Base-by-base conservation (phyloP, 2,888 invertebrate species). In the Hoplodrina blanda region DNA sequence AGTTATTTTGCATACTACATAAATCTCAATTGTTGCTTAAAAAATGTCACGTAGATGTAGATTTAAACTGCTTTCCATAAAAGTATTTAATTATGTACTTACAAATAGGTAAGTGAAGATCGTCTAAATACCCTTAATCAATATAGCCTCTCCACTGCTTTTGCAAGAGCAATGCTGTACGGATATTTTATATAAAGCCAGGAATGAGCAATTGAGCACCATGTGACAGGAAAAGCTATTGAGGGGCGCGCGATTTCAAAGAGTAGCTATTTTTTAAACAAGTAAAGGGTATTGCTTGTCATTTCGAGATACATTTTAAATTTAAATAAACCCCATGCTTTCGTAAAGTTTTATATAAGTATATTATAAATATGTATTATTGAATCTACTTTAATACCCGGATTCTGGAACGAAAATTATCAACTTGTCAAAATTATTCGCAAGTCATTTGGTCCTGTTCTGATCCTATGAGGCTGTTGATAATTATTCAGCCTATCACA, bases 261-360 rank as follows among this genome's bases (percentile, higher is more conserved):
- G 19, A 19, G 5, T 13, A 17, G 15, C 15, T 25, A 20, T n/a
- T 37, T n/a, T 37, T 15, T 7, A 37, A 41, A 64, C 46, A 7
- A 13, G 37, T 50, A 33, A 0, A 20, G 30, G 1, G 19, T 15
- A 20, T 49, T 6, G 13, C 19, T 13, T 33, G 7, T 65, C 6
- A 44, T 57, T 59, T 11, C 11, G 2, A 41, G 41, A 13, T 41
- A 41, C 1, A 57, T 15, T 19, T 19, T 19, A 33, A 20, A 41
- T 41, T 41, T 20, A 17, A 50, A 46, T 8, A 0, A 41, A 50
- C 17, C 15, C 13, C 41, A 69, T 49, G 37, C 70, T 70, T 70
- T 20, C 20, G 5, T 41, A n/a, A 17, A 5, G 33, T 6, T 3
- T 33, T 33, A 20, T 3, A 0, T 53, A 6, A 49, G 6, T 49